Evolutionary conservation across 2,113 vertebrate species (phyloP).

Genomic region (Macrotus californicus): DNA sequence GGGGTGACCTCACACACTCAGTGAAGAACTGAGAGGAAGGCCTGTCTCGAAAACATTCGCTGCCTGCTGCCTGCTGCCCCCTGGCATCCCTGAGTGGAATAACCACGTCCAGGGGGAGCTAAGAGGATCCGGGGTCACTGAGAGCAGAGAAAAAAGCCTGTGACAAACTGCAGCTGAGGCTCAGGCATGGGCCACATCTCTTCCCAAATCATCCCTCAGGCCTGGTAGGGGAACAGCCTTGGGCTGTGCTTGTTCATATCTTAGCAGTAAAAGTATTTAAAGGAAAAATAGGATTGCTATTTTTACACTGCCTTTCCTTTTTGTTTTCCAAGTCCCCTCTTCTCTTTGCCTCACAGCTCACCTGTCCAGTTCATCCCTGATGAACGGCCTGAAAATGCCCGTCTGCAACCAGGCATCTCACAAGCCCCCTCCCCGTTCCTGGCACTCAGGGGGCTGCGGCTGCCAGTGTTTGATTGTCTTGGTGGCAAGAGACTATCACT

Average conservation of each 20-base stretch:
- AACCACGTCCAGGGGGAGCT: not conserved
- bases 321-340: not conserved
- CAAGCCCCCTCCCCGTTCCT: not conserved
- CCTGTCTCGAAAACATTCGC: not conserved
- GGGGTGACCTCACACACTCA: not conserved
- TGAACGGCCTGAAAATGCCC: not conserved
- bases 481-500: not conserved
- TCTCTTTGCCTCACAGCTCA: not conserved
- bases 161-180: not conserved
- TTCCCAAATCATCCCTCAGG: no score
- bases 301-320: not conserved
- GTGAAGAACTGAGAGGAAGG: no score
- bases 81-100: not conserved
- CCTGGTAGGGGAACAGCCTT: not conserved
- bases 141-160: not conserved
- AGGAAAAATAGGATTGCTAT: not conserved
- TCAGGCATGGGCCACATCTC: accelerated
- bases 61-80: not conserved
- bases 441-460: not conserved
- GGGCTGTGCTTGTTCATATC: not conserved
- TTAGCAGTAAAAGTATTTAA: not conserved
- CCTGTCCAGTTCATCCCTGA: not conserved
- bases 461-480: not conserved
- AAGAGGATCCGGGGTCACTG: not conserved
- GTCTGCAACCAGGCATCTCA: not conserved